These are phyloP conservation scores for Meliscaeva auricollis DNA, from an alignment of 2,888 invertebrate genomes.

Conservation along the genomic window DNA sequence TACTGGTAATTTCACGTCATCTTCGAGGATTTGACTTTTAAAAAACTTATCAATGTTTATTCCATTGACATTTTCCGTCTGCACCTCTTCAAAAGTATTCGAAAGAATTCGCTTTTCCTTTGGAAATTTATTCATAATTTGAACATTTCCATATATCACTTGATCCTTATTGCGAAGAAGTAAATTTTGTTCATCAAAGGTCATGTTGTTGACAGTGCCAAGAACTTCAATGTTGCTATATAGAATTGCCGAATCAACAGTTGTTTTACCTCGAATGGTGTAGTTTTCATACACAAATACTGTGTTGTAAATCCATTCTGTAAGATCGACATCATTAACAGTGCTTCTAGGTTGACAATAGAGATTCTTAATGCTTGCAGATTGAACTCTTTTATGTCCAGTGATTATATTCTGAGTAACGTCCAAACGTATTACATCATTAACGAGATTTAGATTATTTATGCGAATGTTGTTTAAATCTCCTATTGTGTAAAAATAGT, in stretches of 20 bases:
- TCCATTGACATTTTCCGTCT: conserved; percentile 80
- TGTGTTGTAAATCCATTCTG: conserved; percentile 84
- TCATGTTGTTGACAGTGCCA: conserved; percentile 82
- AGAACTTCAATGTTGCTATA: conserved; percentile 80
- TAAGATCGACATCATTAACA: conserved; percentile 84
- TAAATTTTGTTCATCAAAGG: conserved; percentile 83
- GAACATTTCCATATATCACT: conserved; percentile 78
- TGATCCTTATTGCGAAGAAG: conserved; percentile 80
- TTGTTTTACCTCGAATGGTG: conserved; percentile 84
- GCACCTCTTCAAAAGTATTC: conserved; percentile 80
- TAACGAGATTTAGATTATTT: conserved; percentile 85
- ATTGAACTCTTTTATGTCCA: conserved; percentile 83
- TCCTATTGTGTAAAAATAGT: conserved; percentile 78
- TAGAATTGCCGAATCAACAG: conserved; percentile 79
- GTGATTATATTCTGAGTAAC: conserved; percentile 82
- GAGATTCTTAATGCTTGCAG: conserved; percentile 83
- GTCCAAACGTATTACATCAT: conserved; percentile 85
- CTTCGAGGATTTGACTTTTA: conserved; percentile 78
- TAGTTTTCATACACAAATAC: conserved; percentile 83
- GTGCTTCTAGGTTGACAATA: conserved; percentile 78
- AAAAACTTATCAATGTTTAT: conserved; percentile 81
- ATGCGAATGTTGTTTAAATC: conserved; percentile 82
- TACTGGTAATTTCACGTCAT: neutral
- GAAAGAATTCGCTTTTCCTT: conserved; percentile 78
- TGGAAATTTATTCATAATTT: conserved; percentile 78